Conservation (phyloP, 1,140 invertebrate genomes). For the Drosophila bifasciata region DNA sequence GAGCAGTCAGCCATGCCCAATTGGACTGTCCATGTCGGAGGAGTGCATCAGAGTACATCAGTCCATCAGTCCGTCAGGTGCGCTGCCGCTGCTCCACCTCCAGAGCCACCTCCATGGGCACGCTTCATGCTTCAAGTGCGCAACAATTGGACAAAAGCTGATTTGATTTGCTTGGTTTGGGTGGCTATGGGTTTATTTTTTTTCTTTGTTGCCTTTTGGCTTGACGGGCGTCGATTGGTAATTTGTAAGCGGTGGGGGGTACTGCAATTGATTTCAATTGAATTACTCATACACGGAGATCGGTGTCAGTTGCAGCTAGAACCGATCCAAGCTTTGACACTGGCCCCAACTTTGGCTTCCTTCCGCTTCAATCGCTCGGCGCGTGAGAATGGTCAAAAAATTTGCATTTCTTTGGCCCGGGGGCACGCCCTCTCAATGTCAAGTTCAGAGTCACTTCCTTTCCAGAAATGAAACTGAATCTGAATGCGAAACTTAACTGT, state of each 20-base stretch:
- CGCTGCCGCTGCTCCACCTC: constrained; percentile 11
- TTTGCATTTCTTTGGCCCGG: constrained; percentile 40
- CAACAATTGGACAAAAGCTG: constrained; percentile 59
- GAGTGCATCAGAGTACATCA: constrained; percentile 31
- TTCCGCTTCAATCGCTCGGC: constrained; percentile 25
- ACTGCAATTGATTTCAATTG: constrained; percentile 70
- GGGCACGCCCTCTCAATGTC: constrained; percentile 55
- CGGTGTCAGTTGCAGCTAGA: not conserved
- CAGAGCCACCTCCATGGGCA: constrained; percentile 33
- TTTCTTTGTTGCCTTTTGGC: constrained; percentile 43
- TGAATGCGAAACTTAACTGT: not conserved
- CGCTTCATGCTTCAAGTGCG: constrained; percentile 64
- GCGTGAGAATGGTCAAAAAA: constrained; percentile 40
- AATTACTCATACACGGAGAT: constrained; percentile 30
- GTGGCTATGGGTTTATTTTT: constrained; percentile 10
- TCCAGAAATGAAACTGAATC: constrained; percentile 7
- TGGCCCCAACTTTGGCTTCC: constrained; percentile 28
- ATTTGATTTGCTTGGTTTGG: constrained; percentile 43
- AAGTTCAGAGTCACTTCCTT: constrained; percentile 70
- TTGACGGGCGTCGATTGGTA: constrained; percentile 51
- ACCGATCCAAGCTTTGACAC: not conserved
- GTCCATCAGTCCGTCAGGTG: constrained; percentile 45
- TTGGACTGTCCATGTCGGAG: constrained; percentile 46
- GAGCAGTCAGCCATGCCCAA: constrained; percentile 70
- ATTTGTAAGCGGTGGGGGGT: constrained; percentile 46